Base-by-base conservation (phyloP, 2,797 vertebrate genomes). In the Poecile montanus region DNA sequence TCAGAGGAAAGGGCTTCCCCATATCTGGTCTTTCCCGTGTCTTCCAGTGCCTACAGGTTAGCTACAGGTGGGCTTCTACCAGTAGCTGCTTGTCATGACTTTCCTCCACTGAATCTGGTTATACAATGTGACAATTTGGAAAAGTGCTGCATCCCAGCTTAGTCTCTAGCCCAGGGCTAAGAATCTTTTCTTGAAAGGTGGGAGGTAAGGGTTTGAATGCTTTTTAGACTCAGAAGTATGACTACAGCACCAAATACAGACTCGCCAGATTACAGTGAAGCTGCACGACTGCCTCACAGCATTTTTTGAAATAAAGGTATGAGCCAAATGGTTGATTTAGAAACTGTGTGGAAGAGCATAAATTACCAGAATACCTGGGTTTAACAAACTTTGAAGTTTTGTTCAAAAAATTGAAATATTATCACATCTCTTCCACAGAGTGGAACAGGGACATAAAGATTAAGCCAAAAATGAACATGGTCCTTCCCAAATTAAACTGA, bases 401-500 rank as follows among this genome's bases (percentile, higher is more conserved):
- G 70, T 84, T 88, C 4, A 75, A 85, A 89, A 58, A 44, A 8
- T 19, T 53, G 29, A 86, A 88, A 86, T 75, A 57, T 40, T 70
- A 85, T 68, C 71, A 42, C 25, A 13, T 44, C 18, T 79, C 13
- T 83, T 88, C 88, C 78, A 63, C 15, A 30, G 40, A 89, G 47
- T 67, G 42, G 62, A 86, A 56, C 4, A 8, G 29, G 45, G 26
- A 75, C 40, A 16, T 38, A 53, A 60, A 79, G 51, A 73, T 84
- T 90, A 82, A 91, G 66, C 85, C 56, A 93, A 93, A 93, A 93
- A 58, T 58, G 8, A 58, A 65, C 25, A 20, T 57, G 6, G 7
- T 84, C 10, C 51, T 93, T 63, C 44, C 12, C 38, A 88, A 73
- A 75, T 94, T 86, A 88, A 91, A 90, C 45, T 60, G 23, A 94